These are phyloP conservation scores for Caenorhabditis auriculariae DNA, from an alignment of 2,888 invertebrate genomes.

Conservation along the genomic window DNA sequence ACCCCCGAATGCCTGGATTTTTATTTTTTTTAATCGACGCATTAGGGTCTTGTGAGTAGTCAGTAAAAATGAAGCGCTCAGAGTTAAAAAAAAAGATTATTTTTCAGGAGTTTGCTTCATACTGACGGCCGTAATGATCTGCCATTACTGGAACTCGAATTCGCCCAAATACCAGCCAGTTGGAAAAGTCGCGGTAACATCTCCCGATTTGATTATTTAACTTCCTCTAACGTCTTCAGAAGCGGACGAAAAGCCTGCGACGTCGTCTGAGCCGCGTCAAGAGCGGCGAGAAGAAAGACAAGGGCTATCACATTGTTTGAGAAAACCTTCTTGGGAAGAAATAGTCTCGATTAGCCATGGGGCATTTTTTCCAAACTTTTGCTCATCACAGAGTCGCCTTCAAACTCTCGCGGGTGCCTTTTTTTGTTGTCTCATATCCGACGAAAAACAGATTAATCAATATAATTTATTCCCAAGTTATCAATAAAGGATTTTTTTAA, in stretches of 20 bases:
- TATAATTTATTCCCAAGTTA: too few relatives aligned
- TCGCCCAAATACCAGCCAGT: constrained; percentile 59
- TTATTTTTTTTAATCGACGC: too few relatives aligned
- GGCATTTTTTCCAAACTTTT: too few relatives aligned
- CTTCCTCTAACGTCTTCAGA: constrained; percentile 33
- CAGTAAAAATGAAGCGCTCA: not conserved
- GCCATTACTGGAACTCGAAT: constrained; percentile 61
- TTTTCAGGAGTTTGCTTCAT: constrained; percentile 58
- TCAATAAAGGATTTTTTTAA: too few relatives aligned
- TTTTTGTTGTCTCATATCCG: too few relatives aligned
- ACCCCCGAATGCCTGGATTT: too few relatives aligned
- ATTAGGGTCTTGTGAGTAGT: too few relatives aligned
- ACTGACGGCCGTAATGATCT: constrained; percentile 59
- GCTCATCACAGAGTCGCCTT: not conserved
- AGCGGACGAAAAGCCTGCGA: constrained; percentile 45
- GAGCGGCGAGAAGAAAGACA: constrained; percentile 42
- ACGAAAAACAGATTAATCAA: too few relatives aligned
- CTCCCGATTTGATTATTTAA: constrained; percentile 1
- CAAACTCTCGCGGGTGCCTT: constrained; percentile 1
- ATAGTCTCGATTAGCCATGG: too few relatives aligned
- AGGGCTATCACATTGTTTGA: constrained; percentile 42
- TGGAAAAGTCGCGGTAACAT: constrained; percentile 50
- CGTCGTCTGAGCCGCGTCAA: constrained; percentile 47
- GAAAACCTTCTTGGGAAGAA: too few relatives aligned
- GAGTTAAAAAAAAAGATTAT: not conserved